phyloP scores from a whole-genome alignment of 2,797 vertebrate species.

The Sylvilagus floridanus region DNA sequence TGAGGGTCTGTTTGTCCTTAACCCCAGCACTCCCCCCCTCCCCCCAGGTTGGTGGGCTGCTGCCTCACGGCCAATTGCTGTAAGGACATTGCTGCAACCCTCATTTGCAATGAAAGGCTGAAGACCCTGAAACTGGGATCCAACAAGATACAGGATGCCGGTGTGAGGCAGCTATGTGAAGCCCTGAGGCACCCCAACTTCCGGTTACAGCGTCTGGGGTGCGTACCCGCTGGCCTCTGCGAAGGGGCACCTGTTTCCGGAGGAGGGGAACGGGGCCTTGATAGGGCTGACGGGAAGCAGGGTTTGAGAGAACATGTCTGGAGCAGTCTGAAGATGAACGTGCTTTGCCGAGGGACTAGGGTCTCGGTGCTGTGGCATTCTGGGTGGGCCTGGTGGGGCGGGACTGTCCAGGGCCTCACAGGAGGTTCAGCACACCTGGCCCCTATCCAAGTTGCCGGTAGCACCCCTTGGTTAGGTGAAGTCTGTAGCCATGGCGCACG shows the following conservation, averaged over 20 bases:
- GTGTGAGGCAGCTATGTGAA: background rate
- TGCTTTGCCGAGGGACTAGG: background rate
- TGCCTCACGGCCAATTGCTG: constrained; percentile 16
- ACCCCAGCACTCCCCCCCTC: too few relatives aligned
- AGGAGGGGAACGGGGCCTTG: too few relatives aligned
- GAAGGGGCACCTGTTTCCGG: too few relatives aligned
- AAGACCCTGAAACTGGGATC: constrained; percentile 53
- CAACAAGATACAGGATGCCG: constrained; percentile 10
- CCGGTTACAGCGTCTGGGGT: background rate
- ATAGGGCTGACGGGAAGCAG: too few relatives aligned
- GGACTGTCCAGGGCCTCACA: too few relatives aligned
- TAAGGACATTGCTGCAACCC: background rate
- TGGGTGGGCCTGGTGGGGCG: background rate
- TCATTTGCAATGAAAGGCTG: background rate
- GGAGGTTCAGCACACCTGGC: too few relatives aligned
- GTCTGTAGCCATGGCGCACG: too few relatives aligned
- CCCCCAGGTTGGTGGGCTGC: constrained; percentile 31
- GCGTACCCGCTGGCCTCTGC: too few relatives aligned
- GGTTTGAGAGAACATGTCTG: too few relatives aligned
- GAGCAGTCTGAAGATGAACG: background rate
- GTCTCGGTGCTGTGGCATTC: rapidly evolving
- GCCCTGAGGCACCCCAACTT: constrained; percentile 6
- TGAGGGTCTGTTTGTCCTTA: too few relatives aligned
- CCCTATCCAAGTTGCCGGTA: background rate
- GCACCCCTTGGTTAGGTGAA: too few relatives aligned